Evolutionary conservation across 2,888 invertebrate species (phyloP), one percentile per base, ranked within the genome.

Genomic region (Tipula vernalis): DNA sequence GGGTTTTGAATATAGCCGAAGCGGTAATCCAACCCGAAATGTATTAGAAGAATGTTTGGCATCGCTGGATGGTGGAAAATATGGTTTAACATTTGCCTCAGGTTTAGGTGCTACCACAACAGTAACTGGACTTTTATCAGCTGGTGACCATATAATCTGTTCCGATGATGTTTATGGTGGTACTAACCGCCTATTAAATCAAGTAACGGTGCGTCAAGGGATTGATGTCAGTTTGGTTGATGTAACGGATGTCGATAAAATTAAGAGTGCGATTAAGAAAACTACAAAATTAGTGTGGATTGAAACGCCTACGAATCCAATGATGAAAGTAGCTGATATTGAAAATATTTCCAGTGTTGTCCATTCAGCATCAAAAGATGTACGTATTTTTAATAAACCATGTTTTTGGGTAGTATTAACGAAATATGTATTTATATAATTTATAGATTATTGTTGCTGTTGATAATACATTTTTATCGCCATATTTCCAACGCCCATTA

Each of bases 131-230:
- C 92, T 98, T 89, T 92, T 99, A 8, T 94, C 94, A 88, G 89
- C 93, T 87, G 99, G 99, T 0, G 99, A 99, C 90, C 98, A 99
- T 90, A 93, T 99, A 12, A 91, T 99, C 83, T 95, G 96, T 89
- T 95, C 96, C 87, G 98, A 99, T 91, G 99, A 99, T 91, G 93
- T 99, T 3, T 99, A 99, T 90, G 99, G 99, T 86, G 99, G 99
- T 36, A 97, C 97, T 0, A 96, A 96, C 90, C 93, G 98, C 89
- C 90, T 95, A 90, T 95, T 94, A 90, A 94, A 95, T 88, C 93
- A 94, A 90, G 94, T 94, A 87, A 92, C 93, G 0, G 88, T 92
- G 0, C 94, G 94, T 89, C 93, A 96, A 90, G 96, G 96, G 3
- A 93, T 99, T 36, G 93, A 95, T 89, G 93, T 94, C 12, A 94